Evolutionary conservation across 2,113 vertebrate species (phyloP), one percentile per base, ranked within the genome.

Genomic region (Rousettus leschenaultii): DNA sequence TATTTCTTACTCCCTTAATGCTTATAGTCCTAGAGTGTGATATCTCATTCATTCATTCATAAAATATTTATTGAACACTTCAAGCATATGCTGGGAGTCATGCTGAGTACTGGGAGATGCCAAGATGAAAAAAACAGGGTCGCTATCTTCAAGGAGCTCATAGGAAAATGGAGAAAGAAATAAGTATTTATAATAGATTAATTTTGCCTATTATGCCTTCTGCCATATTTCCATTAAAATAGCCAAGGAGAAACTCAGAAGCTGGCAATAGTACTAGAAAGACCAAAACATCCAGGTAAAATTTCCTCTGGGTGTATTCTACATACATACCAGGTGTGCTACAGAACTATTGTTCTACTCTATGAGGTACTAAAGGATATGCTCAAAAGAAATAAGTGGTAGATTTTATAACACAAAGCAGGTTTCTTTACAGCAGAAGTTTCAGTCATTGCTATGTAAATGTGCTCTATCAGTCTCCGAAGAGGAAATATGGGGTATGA

Each of bases 61-160:
- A 75, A 97, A 96, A 79, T 91, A 82, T 95, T 95, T 79, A 94
- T 71, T 33, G 48, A 70, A 75, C 28, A 59, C 57, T 92, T 85
- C 75, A 85, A 71, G 21, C 66, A 22, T 84, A 79, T 86, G 28
- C 57, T 73, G 30, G 55, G 87, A 79, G 57, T 24, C 82, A 63
- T 33, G 53, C n/a, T 90, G 85, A 78, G 78, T 10, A 61, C 38
- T 19, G 75, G 40, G 33, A 96, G 45, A 74, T 61, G 77, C 22
- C 75, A 66, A 87, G 65, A 93, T 83, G 33, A 94, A 95, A 97
- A 61, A 61, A 40, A 55, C 21, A 16, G 7, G 57, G 45, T 10
- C 11, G 7, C 68, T 61, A 53, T 53, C 7, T 63, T 93, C 75
- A 53, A 6, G 21, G 9, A 77, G 51, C 45, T 80, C n/a, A 43